phyloP scores from a whole-genome alignment of 2,113 vertebrate genomes.

The Callaeas wilsoni region DNA sequence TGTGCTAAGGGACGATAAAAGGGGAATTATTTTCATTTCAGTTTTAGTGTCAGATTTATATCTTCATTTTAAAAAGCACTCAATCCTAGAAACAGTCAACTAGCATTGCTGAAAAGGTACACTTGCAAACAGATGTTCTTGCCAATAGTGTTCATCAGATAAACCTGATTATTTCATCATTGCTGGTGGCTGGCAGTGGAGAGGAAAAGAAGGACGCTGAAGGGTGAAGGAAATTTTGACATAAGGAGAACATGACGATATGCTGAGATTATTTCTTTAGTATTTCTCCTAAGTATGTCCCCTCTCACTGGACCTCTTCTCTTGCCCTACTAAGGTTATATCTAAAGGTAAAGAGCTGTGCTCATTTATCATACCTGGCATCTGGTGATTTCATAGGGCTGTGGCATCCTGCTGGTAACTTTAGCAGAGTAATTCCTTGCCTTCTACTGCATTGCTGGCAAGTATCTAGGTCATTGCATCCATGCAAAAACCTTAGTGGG shows the following conservation, averaged over 20 bases:
- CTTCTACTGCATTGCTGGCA: background rate
- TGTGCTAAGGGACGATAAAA: background rate
- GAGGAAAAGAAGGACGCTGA: background rate
- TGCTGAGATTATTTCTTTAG: background rate
- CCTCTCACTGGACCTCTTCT: background rate
- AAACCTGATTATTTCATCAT: slow-evolving; percentile 7
- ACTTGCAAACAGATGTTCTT: slow-evolving; percentile 14
- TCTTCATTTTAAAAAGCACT: background rate
- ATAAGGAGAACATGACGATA: background rate
- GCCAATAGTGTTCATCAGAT: background rate
- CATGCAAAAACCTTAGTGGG: background rate
- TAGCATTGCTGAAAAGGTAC: background rate
- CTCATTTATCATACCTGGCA: slow-evolving; percentile 4
- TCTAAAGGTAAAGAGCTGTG: background rate
- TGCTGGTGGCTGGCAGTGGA: background rate
- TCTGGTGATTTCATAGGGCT: background rate
- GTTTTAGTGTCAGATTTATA: slow-evolving; percentile 1
- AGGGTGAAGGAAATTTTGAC: background rate
- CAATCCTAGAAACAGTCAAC: background rate
- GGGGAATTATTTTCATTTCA: background rate
- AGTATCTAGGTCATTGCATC: slow-evolving; percentile 38
- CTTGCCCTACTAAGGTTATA: background rate
- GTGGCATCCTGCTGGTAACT: background rate
- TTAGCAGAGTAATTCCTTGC: background rate
- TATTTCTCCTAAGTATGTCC: background rate